Evolutionary conservation across 2,797 vertebrate genomes (phyloP).

Genomic region (Discoglossus pictus): DNA sequence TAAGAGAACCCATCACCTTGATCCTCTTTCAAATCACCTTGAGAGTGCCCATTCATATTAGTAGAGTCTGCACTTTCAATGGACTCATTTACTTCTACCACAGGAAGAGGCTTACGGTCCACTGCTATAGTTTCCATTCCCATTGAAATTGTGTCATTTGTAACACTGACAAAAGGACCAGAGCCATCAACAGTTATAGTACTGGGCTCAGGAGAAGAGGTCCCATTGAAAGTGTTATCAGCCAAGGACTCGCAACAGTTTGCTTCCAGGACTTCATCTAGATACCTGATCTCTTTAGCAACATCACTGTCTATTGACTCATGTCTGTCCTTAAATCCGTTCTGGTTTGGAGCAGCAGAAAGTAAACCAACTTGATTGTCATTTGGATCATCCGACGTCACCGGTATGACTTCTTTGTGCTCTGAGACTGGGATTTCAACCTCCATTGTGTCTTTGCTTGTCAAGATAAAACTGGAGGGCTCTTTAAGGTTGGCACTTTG

Average conservation of each 20-base stretch:
- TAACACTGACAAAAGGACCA: slow-evolving; percentile 66
- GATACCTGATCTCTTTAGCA: slow-evolving; percentile 89
- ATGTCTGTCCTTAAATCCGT: slow-evolving; percentile 73
- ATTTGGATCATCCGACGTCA: slow-evolving; percentile 60
- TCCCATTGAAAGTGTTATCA: slow-evolving; percentile 83
- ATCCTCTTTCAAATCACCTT: slow-evolving; percentile 51
- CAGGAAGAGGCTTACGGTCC: slow-evolving; percentile 60
- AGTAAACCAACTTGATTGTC: slow-evolving; percentile 75
- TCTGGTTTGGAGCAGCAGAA: slow-evolving; percentile 70
- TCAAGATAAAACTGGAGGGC: slow-evolving; percentile 74
- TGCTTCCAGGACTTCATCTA: slow-evolving; percentile 93
- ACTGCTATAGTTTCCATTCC: slow-evolving; percentile 62
- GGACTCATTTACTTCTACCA: slow-evolving; percentile 58
- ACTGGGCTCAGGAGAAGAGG: slow-evolving; percentile 66
- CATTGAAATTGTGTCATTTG: slow-evolving; percentile 54
- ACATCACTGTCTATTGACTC: slow-evolving; percentile 85
- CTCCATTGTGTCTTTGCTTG: slow-evolving; percentile 83
- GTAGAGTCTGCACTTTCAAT: slow-evolving; percentile 55
- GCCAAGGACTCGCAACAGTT: slow-evolving; percentile 77
- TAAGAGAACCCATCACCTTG: slow-evolving; percentile 58
- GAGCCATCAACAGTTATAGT: slow-evolving; percentile 62
- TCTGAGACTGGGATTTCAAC: slow-evolving; percentile 75
- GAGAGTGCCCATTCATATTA: slow-evolving; percentile 67
- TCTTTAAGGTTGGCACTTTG: slow-evolving; percentile 82
- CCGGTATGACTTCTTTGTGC: slow-evolving; percentile 71